phyloP scores from a whole-genome alignment of 2,888 invertebrate species.

The Cosmia pyralina region DNA sequence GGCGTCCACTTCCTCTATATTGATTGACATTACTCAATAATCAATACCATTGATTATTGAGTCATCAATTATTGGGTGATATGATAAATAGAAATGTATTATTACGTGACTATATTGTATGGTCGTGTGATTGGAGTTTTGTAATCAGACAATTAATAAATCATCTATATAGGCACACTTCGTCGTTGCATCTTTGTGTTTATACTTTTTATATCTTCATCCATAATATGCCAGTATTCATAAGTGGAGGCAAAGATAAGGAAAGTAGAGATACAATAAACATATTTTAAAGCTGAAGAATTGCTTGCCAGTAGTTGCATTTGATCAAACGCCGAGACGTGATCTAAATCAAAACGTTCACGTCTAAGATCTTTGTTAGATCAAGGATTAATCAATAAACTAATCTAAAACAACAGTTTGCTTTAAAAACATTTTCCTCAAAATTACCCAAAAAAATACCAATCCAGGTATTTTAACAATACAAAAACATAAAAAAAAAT shows the following conservation, averaged over 20 bases:
- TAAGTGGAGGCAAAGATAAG: background rate
- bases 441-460: background rate
- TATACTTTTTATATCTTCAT: too few relatives aligned
- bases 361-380: background rate
- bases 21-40: conserved; percentile 51
- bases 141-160: background rate
- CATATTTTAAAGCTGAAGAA: background rate
- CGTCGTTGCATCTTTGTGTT: background rate
- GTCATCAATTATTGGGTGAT: conserved; percentile 35
- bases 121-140: background rate
- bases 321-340: background rate
- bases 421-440: background rate
- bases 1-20: conserved; percentile 56
- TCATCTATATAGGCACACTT: conserved; percentile 6
- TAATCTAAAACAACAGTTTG: background rate
- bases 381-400: background rate
- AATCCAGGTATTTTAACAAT: too few relatives aligned
- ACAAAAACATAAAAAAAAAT: background rate
- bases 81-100: conserved; percentile 13
- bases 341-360: conserved; percentile 3
- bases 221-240: background rate
- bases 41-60: conserved; percentile 50
- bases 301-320: background rate
- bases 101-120: background rate
- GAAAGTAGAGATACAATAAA: background rate